A percentile compares a stretch with the other conserved stretches of the same genome.
These are phyloP conservation scores for Mechanitis mazaeus DNA, from an alignment of 2,888 invertebrate species.

Conservation along the genomic window DNA sequence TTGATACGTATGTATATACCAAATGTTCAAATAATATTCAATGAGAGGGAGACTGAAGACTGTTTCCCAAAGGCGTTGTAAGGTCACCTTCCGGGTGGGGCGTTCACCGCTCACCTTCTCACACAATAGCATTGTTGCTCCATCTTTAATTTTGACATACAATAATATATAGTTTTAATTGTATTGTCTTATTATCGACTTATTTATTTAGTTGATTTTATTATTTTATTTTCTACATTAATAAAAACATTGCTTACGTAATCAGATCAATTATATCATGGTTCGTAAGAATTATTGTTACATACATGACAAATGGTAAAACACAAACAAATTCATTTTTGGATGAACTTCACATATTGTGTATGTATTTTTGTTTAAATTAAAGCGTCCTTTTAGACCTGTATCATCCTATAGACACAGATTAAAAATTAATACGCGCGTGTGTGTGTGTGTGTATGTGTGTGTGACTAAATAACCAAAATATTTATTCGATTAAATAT, in stretches of 20 bases:
- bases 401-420: no score
- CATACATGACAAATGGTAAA: no score
- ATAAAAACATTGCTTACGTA: conserved; percentile 5
- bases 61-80: conserved; percentile 46
- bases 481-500: no score
- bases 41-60: neutral
- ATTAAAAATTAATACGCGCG: no score
- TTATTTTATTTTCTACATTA: no score
- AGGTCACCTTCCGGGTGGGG: conserved; percentile 70
- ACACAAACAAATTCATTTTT: no score
- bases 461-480: no score
- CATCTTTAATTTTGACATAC: conserved; percentile 29
- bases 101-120: conserved; percentile 52
- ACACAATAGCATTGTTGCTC: conserved; percentile 32
- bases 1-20: neutral
- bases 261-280: neutral
- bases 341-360: no score
- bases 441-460: no score
- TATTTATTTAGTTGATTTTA: conserved; percentile 3
- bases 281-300: no score
- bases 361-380: neutral
- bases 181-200: conserved; percentile 14
- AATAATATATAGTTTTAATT: conserved; percentile 13
- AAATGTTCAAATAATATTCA: conserved; percentile 1
- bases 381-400: neutral